These are phyloP conservation scores for Scopus umbretta DNA, from an alignment of 2,113 vertebrate species.

Conservation along the genomic window DNA sequence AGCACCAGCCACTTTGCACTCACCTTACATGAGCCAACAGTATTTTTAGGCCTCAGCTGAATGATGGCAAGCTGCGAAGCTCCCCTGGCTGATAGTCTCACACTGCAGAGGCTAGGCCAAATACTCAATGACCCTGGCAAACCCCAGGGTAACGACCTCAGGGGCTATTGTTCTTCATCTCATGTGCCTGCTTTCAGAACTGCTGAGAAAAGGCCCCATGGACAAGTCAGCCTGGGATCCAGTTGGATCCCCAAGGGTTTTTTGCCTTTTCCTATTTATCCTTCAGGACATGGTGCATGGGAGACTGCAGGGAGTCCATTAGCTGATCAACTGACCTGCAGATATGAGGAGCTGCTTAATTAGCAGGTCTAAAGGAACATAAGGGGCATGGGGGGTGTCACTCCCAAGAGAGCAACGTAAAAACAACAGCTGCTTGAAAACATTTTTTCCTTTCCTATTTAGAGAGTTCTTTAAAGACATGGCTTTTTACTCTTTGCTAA, in stretches of 20 bases:
- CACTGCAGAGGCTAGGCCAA: neutral
- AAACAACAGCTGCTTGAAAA: neutral
- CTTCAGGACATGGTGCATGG: neutral
- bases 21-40: neutral
- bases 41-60: neutral
- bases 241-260: neutral
- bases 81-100: neutral
- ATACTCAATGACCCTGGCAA: neutral
- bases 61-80: neutral
- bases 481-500: neutral
- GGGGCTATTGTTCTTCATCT: neutral
- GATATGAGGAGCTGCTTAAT: neutral
- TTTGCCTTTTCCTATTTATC: neutral
- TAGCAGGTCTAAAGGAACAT: neutral
- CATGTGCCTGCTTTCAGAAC: neutral
- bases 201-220: neutral
- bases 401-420: neutral
- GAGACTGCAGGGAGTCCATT: neutral
- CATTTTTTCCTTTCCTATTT: neutral
- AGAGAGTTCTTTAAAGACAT: neutral
- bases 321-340: neutral
- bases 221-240: neutral
- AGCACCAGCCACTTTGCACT: neutral
- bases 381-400: neutral
- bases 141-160: neutral